A percentile compares a stretch with the other conserved stretches of the same genome.
phyloP scores from a whole-genome alignment of 2,113 vertebrate genomes.

The Pycnonotus jocosus region DNA sequence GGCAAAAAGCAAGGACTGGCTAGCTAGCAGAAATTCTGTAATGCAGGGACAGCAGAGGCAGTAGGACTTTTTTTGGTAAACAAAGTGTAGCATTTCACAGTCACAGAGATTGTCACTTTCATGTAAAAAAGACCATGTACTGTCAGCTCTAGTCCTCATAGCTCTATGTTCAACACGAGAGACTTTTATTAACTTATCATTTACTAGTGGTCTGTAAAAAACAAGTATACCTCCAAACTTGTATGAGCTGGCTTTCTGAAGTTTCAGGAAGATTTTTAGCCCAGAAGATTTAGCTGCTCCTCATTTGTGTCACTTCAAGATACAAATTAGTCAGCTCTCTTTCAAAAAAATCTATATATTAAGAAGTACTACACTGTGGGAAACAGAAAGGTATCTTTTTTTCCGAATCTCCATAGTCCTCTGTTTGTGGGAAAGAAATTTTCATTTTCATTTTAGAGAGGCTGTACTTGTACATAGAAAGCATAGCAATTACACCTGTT shows the following conservation, averaged over 20 bases:
- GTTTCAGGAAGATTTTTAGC: background rate
- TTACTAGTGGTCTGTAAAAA: background rate
- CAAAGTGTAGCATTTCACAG: background rate
- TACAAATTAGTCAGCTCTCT: background rate
- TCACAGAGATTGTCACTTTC: background rate
- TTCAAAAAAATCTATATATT: background rate
- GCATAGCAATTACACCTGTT: background rate
- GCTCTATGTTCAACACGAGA: background rate
- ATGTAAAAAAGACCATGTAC: background rate
- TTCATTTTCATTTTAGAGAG: background rate
- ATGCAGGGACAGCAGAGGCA: background rate
- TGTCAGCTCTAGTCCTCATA: background rate
- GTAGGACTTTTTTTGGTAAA: background rate
- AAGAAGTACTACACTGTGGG: background rate
- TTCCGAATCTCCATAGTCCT: background rate
- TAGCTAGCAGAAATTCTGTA: background rate
- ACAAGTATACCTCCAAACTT: background rate
- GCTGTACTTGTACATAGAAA: background rate
- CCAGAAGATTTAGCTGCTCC: background rate
- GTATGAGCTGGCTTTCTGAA: background rate
- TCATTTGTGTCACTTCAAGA: background rate
- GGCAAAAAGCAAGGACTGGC: background rate
- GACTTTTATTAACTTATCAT: background rate
- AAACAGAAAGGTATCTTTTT: background rate
- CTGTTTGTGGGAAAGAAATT: background rate